Percentiles rank a stretch among this genome's conserved stretches.
These are phyloP conservation scores for Rhynchophorus ferrugineus DNA, from an alignment of 1,140 invertebrate genomes.

Conservation along the genomic window DNA sequence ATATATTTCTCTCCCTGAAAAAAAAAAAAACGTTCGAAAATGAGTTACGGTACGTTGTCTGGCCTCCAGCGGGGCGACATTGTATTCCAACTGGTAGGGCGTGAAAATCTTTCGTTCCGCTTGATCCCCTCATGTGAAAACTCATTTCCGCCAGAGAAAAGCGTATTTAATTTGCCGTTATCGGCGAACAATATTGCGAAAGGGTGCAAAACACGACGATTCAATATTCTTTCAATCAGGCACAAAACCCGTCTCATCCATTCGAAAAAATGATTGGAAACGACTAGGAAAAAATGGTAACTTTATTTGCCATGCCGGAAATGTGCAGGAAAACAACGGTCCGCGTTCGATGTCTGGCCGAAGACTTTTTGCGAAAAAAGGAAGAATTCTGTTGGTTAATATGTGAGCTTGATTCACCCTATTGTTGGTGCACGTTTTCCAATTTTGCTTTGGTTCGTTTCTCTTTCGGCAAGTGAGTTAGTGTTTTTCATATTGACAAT, in stretches of 20 bases:
- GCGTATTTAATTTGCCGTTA: slow-evolving; percentile 32
- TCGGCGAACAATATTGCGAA: slow-evolving; percentile 34
- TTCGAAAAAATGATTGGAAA: slow-evolving; percentile 29
- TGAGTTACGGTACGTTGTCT: no score
- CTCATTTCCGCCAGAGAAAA: slow-evolving; percentile 34
- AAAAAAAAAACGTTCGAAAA: no score
- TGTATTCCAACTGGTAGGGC: no score
- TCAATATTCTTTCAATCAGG: slow-evolving; percentile 34
- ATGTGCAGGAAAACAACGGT: slow-evolving; percentile 29
- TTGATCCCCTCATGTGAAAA: slow-evolving; percentile 23
- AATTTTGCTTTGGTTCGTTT: no score
- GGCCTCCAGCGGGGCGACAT: no score
- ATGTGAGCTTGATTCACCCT: no score
- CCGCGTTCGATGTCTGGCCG: not conserved
- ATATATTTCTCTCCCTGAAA: no score
- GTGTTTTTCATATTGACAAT: no score
- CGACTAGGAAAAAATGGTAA: slow-evolving; percentile 13
- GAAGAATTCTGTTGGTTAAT: no score
- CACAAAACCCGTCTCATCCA: slow-evolving; percentile 26
- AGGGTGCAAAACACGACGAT: slow-evolving; percentile 21
- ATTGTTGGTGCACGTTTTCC: no score
- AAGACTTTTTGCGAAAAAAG: not conserved
- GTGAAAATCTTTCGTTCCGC: slow-evolving; percentile 2
- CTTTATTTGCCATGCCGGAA: slow-evolving; percentile 18
- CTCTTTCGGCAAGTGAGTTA: no score